A percentile compares a stretch with the other conserved stretches of the same genome.
These are phyloP conservation scores for Miichthys miiuy DNA, from an alignment of 2,797 vertebrate genomes.

Conservation along the genomic window DNA sequence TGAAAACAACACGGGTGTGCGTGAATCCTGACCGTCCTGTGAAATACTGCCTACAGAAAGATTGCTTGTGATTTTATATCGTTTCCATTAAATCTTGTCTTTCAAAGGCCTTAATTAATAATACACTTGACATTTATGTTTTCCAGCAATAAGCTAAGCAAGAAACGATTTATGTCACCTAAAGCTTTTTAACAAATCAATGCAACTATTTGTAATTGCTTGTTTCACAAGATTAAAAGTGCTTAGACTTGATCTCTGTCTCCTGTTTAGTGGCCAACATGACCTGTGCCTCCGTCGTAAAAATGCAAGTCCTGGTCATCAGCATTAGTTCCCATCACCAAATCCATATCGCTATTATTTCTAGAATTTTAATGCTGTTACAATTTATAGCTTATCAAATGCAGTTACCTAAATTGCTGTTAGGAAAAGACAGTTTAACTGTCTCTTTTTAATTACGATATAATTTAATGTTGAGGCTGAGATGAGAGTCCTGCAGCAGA, in stretches of 20 bases:
- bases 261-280: constrained; percentile 94
- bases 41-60: constrained; percentile 80
- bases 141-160: constrained; percentile 95
- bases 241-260: constrained; percentile 95
- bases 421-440: constrained; percentile 97
- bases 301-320: constrained; percentile 89
- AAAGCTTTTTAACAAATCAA: constrained; percentile 99
- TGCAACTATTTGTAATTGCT: constrained; percentile 99
- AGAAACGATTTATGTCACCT: constrained; percentile 99
- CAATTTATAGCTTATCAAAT: constrained; percentile 99
- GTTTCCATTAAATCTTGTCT: constrained; percentile 90
- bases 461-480: constrained; percentile 94
- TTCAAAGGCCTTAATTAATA: constrained; percentile 94
- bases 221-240: constrained; percentile 99
- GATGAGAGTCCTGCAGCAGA: constrained; percentile 88
- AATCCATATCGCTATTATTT: constrained; percentile 98
- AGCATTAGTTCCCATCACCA: constrained; percentile 93
- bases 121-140: constrained; percentile 94
- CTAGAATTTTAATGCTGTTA: constrained; percentile 96
- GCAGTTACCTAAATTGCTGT: constrained; percentile 99
- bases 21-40: constrained; percentile 56
- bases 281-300: constrained; percentile 90
- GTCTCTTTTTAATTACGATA: constrained; percentile 97
- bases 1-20: constrained; percentile 66
- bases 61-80: constrained; percentile 82